Evolutionary conservation across 2,888 invertebrate species (phyloP), one percentile per base, ranked within the genome.

Genomic region (Endotricha flammealis): DNA sequence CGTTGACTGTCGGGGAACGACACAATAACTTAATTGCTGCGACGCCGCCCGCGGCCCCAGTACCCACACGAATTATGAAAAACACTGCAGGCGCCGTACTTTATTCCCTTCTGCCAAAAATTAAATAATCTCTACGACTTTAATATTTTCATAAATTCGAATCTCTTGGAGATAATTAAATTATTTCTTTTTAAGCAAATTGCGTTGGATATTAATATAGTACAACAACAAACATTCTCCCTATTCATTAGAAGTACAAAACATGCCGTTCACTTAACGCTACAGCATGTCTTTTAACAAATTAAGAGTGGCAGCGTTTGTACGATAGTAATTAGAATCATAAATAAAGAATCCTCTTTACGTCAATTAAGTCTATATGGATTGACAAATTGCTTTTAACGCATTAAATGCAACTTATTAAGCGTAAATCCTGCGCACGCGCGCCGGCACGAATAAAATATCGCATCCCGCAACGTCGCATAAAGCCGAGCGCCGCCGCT

Each of bases 21-120:
- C 55, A 52, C 70, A 76, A 79, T 80, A 80, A 73, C 75, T 72
- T 79, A 78, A 81, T 80, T 79, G 77, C 74, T 62, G 53, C 42
- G 49, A 70, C 68, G 66, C 69, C 63, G 62, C 63, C 57, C 49
- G 58, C 51, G 60, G 61, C 60, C n/a, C n/a, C n/a, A n/a, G n/a
- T 62, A 62, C 63, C 63, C 57, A 39, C 53, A 57, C 40, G 50
- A 68, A 67, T 69, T 67, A 68, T 64, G 56, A 55, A 59, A 64
- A 60, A 50, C 53, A 46, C 44, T 47, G 47, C 44, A 41, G 45
- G 42, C 46, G 32, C 39, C 35, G 31, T 32, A 30, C 27, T 36
- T 42, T 11, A 32, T 36, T n/a, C 9, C 27, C 27, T 13, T 27
- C 8, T 4, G 6, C 20, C 4, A 10, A 34, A 28, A 34, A 28